These are phyloP conservation scores for Hypocryptadius cinnamomeus DNA, from an alignment of 2,113 vertebrate species.

Conservation along the genomic window DNA sequence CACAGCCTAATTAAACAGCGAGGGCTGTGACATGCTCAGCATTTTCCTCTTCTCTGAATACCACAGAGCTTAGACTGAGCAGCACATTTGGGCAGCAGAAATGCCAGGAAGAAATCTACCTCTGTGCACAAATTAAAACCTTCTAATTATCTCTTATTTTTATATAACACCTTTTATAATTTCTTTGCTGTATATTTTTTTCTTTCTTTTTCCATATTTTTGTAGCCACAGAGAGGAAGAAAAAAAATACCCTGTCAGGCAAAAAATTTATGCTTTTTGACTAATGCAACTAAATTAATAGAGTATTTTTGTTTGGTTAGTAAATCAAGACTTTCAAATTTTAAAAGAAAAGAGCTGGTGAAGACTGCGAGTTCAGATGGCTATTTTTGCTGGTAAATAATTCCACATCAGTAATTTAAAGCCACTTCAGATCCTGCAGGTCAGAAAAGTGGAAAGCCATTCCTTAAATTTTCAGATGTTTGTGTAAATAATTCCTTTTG, in stretches of 20 bases:
- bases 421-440: not conserved
- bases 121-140: not conserved
- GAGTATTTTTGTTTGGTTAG: not conserved
- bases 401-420: not conserved
- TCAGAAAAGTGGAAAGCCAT: not conserved
- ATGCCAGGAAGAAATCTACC: not conserved
- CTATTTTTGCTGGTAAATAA: not conserved
- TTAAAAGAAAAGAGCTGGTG: not conserved
- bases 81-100: not conserved
- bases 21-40: not conserved
- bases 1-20: not conserved
- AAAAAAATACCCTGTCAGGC: not conserved
- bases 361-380: not conserved
- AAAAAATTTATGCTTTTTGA: not conserved
- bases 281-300: not conserved
- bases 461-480: not conserved
- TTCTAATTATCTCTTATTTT: not conserved
- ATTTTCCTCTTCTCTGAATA: not conserved
- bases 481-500: not conserved
- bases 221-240: not conserved
- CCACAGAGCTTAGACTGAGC: not conserved
- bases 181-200: not conserved
- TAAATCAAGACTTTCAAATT: not conserved
- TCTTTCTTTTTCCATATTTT: not conserved
- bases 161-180: not conserved